phyloP scores from a whole-genome alignment of 2,113 vertebrate species.

The Chlamydotis undulata region DNA sequence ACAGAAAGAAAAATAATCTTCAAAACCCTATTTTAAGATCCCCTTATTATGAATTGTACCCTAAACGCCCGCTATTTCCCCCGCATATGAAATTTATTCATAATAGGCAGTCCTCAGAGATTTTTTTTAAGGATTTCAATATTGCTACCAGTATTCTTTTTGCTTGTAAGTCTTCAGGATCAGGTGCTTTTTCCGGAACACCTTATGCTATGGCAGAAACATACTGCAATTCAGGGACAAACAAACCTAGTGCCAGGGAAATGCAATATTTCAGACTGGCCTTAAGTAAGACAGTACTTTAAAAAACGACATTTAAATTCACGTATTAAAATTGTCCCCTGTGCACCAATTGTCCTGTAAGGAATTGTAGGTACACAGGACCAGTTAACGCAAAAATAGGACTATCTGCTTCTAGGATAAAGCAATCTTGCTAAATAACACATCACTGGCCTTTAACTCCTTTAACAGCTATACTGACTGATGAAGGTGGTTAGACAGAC shows the following conservation, averaged over 20 bases:
- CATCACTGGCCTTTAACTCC: neutral
- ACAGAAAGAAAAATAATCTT: fast-evolving
- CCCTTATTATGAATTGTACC: neutral
- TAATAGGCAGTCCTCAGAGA: neutral
- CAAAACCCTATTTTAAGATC: neutral
- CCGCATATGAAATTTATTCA: neutral
- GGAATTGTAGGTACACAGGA: neutral
- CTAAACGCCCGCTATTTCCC: neutral
- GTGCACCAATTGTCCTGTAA: neutral
- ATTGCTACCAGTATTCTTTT: neutral
- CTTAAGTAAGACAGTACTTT: neutral
- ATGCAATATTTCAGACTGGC: neutral
- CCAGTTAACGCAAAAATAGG: neutral
- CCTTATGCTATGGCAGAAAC: neutral
- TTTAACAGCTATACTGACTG: neutral
- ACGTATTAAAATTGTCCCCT: neutral
- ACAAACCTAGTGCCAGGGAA: neutral
- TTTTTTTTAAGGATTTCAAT: neutral
- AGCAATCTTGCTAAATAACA: neutral
- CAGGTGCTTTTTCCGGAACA: neutral
- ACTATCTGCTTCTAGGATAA: neutral
- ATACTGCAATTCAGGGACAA: neutral
- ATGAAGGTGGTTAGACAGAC: neutral
- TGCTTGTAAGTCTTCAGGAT: neutral
- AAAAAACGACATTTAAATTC: neutral